Evolutionary conservation across 2,113 vertebrate genomes (phyloP), one percentile per base, ranked within the genome.

Genomic region (Heterotis niloticus): DNA sequence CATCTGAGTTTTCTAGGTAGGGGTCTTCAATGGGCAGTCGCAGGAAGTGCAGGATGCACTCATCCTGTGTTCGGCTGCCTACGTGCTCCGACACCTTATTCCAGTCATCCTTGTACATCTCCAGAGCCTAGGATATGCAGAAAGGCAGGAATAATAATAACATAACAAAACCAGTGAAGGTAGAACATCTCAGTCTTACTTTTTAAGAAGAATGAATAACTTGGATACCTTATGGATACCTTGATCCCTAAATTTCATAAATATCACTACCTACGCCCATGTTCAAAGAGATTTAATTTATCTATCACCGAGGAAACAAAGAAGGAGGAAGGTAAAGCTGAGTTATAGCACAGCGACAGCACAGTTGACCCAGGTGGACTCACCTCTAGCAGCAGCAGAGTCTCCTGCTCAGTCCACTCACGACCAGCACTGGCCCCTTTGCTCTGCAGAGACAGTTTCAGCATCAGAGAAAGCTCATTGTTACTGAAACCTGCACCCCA

Each of bases 101-200:
- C 98, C 98, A 99, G 89, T 99, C 97, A 0, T 99, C 97, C 84
- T 98, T 99, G 88, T 92, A 99, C 96, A 99, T 98, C 89, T 98
- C 98, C 83, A 99, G 88, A 0, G 96, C 98, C 97, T 99, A 83
- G 10, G 56, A 14, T 20, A 44, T 0, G 44, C 20, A 13, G 56
- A 7, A 34, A 18, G 62, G 18, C 20, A 18, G 0, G n/a, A 10
- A 9, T 18, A 10, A 66, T 1, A 12, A 1, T 70, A 51, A 16
- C 17, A 64, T 0, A 60, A 14, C 24, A n/a, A 28, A 64, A 20
- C 13, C 12, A 23, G 17, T 44, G 56, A 10, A 23, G 14, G 57
- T n/a, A 54, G 1, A 11, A 5, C 71, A 56, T 34, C 70, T 20
- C n/a, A 23, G 5, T 18, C 51, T 62, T 2, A 20, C 59, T 62